These are phyloP conservation scores for Drosophila gaucha DNA, from an alignment of 2,888 invertebrate genomes.

Conservation along the genomic window DNA sequence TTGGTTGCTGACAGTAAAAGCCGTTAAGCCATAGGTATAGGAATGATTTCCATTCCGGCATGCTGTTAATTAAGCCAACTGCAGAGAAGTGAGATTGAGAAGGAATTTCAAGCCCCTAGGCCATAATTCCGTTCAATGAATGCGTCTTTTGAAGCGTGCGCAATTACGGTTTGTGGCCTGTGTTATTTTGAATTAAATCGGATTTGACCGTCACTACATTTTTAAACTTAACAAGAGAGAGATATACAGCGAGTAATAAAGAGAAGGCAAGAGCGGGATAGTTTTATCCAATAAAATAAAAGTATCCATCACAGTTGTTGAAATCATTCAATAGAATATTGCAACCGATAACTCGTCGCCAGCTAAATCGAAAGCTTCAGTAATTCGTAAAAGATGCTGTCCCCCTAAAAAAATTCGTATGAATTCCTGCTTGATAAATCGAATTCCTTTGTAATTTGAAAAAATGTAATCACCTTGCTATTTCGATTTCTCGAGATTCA, in stretches of 20 bases:
- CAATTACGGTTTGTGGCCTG: slow-evolving; percentile 41
- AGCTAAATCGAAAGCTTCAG: no score
- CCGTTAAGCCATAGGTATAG: slow-evolving; percentile 42
- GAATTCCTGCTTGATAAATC: no score
- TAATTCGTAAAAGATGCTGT: no score
- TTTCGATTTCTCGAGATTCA: no score
- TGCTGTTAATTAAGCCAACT: slow-evolving; percentile 49
- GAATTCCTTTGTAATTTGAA: no score
- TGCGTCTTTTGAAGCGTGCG: slow-evolving; percentile 43
- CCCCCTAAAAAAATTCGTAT: no score
- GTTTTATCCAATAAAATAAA: background rate
- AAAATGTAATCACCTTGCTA: no score
- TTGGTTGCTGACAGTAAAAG: slow-evolving; percentile 28
- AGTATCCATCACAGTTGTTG: background rate
- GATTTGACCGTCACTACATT: slow-evolving; percentile 20
- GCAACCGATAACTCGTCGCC: no score
- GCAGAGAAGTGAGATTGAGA: background rate
- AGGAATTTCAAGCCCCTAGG: slow-evolving; percentile 6
- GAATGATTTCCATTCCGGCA: slow-evolving; percentile 32
- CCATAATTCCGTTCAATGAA: slow-evolving; percentile 16
- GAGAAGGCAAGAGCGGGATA: background rate
- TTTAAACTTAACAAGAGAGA: background rate
- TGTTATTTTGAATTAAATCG: slow-evolving; percentile 22
- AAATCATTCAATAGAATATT: no score
- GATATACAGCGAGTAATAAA: background rate